phyloP scores from a whole-genome alignment of 2,113 vertebrate species.

The Pseudopodoces humilis region DNA sequence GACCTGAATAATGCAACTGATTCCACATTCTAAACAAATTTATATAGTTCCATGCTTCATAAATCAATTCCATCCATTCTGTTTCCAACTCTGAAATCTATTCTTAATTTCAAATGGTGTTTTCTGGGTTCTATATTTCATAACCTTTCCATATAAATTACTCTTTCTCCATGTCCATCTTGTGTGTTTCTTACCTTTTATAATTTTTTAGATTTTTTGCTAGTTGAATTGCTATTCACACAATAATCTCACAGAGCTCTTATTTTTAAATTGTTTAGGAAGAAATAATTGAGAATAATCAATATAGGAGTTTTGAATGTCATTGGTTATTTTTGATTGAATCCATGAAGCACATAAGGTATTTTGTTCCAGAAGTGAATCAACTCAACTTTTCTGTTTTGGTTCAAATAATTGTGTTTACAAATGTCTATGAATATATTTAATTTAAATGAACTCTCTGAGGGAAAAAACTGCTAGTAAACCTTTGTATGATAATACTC shows the following conservation, averaged over 20 bases:
- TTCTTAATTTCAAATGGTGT: background rate
- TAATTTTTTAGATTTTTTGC: background rate
- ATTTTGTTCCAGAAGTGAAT: conserved; percentile 11
- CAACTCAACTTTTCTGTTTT: background rate
- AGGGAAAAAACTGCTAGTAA: background rate
- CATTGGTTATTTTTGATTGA: background rate
- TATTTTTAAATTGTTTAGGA: background rate
- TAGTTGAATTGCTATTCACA: background rate
- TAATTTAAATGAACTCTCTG: conserved; percentile 14
- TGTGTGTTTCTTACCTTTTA: background rate
- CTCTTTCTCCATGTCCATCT: background rate
- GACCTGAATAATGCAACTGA: background rate
- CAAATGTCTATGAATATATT: background rate
- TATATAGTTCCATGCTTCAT: conserved; percentile 8
- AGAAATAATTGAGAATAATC: conserved; percentile 1
- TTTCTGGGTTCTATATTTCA: background rate
- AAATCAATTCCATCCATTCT: background rate
- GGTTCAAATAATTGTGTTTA: conserved; percentile 23
- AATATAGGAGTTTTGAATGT: background rate
- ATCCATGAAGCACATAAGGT: background rate
- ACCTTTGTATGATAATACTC: background rate
- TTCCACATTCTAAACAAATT: conserved; percentile 20
- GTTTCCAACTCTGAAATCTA: conserved; percentile 1
- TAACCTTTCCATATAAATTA: background rate
- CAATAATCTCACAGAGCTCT: background rate